Conservation (phyloP, 1,140 invertebrate genomes). For the Leptonema lineaticorne region DNA sequence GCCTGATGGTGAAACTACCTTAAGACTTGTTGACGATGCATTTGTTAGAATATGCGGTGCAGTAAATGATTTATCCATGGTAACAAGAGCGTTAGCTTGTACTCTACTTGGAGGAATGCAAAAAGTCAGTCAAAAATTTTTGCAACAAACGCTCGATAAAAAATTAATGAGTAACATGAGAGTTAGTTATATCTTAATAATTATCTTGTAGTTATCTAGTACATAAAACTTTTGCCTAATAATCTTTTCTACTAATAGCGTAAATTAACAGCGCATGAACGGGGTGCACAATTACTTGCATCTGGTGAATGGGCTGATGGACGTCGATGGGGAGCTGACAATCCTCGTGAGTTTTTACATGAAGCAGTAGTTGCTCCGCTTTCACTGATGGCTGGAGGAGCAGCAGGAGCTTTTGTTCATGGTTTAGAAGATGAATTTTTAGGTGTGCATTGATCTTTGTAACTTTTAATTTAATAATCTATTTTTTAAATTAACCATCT, state of each 20-base stretch:
- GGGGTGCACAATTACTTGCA: slow-evolving; percentile 75
- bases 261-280: slow-evolving; percentile 80
- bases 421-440: slow-evolving; percentile 98
- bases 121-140: slow-evolving; percentile 82
- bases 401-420: slow-evolving; percentile 97
- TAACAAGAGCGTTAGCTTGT: slow-evolving; percentile 78
- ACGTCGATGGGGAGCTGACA: slow-evolving; percentile 88
- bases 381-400: slow-evolving; percentile 86
- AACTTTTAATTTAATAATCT: too few species aligned
- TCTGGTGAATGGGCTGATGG: slow-evolving; percentile 90
- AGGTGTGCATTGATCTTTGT: slow-evolving; percentile 55
- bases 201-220: slow-evolving; percentile 17
- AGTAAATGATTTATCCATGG: slow-evolving; percentile 89
- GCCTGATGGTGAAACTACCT: slow-evolving; percentile 70
- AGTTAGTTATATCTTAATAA: slow-evolving; percentile 54
- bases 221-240: background rate
- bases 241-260: slow-evolving; percentile 47
- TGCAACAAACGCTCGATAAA: slow-evolving; percentile 97
- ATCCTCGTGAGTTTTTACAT: slow-evolving; percentile 74
- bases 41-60: slow-evolving; percentile 94
- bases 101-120: slow-evolving; percentile 83
- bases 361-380: slow-evolving; percentile 66
- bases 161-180: slow-evolving; percentile 98
- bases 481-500: too few species aligned
- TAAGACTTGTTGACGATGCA: slow-evolving; percentile 91